Conservation (phyloP, 2,797 vertebrate species). For the Allenopithecus nigroviridis region DNA sequence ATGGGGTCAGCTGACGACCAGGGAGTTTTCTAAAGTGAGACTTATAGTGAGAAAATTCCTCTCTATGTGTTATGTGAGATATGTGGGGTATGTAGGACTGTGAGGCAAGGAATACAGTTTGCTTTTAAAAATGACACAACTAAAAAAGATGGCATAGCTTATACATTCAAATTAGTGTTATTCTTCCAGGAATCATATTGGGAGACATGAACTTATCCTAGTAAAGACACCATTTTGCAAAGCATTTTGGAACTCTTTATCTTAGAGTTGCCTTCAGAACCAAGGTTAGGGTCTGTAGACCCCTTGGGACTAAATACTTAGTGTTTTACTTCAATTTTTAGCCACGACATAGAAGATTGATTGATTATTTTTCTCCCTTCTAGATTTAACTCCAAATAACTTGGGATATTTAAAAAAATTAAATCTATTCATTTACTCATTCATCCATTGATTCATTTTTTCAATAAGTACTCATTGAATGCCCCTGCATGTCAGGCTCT, state of each 20-base stretch:
- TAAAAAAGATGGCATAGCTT: not conserved
- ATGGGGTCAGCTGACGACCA: conserved; percentile 24
- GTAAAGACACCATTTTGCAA: not conserved
- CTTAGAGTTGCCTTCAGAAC: not conserved
- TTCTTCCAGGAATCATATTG: not conserved
- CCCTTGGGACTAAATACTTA: not conserved
- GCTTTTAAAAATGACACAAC: conserved; percentile 11
- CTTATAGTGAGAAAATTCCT: conserved; percentile 3
- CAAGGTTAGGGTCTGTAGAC: not conserved
- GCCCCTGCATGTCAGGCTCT: not conserved
- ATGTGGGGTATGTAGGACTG: not conserved
- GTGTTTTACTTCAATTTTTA: conserved; percentile 34
- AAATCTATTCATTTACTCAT: not conserved
- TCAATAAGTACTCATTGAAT: not conserved
- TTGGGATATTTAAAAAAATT: not conserved
- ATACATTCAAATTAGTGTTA: conserved; percentile 40
- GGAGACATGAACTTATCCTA: not conserved
- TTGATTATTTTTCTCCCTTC: not conserved
- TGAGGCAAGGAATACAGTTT: conserved; percentile 35
- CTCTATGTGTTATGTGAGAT: not conserved
- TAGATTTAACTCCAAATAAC: not conserved
- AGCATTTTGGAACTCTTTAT: not conserved
- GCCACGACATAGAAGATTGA: not conserved
- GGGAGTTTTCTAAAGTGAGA: not conserved
- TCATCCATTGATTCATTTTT: conserved; percentile 7